A percentile compares a stretch with the other conserved stretches of the same genome.
Conservation (phyloP, 2,797 vertebrate species). For the Myotis vivesi region DNA sequence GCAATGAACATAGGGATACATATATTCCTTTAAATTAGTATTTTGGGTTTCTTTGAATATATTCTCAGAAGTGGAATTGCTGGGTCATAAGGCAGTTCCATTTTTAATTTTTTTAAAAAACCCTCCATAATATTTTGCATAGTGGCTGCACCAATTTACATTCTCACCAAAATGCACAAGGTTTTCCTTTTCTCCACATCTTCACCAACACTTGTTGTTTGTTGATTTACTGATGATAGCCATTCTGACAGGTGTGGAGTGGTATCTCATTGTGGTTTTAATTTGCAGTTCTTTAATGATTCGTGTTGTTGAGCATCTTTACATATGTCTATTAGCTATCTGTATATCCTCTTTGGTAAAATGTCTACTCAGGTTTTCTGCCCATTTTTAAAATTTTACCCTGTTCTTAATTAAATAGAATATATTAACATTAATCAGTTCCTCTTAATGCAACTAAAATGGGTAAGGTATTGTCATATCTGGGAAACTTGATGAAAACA, state of each 20-base stretch:
- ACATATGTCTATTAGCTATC: background rate
- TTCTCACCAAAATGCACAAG: background rate
- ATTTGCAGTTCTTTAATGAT: background rate
- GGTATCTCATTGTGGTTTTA: background rate
- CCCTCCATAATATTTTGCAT: background rate
- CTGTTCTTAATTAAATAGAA: background rate
- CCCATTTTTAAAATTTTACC: background rate
- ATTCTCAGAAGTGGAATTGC: background rate
- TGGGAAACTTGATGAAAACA: background rate
- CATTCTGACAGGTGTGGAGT: background rate
- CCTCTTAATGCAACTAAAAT: background rate
- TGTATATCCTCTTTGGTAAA: background rate
- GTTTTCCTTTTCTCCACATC: background rate
- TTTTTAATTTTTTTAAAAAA: background rate
- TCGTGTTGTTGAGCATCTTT: background rate
- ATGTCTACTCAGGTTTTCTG: background rate
- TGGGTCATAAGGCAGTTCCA: background rate
- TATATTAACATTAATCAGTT: background rate
- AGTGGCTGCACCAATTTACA: background rate
- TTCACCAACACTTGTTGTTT: background rate
- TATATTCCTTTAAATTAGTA: background rate
- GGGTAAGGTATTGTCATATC: background rate
- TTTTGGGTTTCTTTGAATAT: background rate
- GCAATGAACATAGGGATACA: background rate
- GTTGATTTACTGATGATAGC: background rate